Evolutionary conservation across 2,888 invertebrate species (phyloP), one percentile per base, ranked within the genome.

Genomic region (Hanleya hanleyi): DNA sequence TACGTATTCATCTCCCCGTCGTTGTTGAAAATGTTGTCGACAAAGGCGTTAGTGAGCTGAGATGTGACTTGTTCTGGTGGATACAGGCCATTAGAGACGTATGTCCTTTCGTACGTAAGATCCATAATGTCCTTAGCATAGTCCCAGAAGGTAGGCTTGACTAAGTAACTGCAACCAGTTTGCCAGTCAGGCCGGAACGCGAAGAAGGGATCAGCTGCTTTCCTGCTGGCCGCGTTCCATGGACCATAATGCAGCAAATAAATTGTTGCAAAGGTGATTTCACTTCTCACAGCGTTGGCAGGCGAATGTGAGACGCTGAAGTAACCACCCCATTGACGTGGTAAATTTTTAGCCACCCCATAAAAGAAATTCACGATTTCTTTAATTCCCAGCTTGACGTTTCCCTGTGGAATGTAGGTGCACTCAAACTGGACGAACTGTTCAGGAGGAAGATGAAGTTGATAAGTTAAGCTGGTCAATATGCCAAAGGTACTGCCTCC

Each of bases 401-500:
- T 2, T 26, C 3, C 18, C 18, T 2, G 37, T 12, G 64, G 38
- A 36, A 18, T 2, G 32, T 29, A 57, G 29, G 29, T 57, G 32
- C 57, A 57, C 4, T 26, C 29, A 26, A 37, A 37, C 37, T 64
- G 64, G 35, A 64, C 64, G 38, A 64, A 37, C 26, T 64, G 33
- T 12, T 33, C 6, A 18, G 64, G 64, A n/a, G 64, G n/a, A 3
- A 18, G n/a, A 37, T 64, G 64, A 18, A 64, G 15, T 37, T 36
- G 35, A n/a, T 37, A 64, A 5, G 64, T 64, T 5, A 37, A 1
- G 26, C 18, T 36, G 15, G 38, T 36, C 1, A 64, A 33, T 15
- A 64, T 64, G 15, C 64, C 64, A 26, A 64, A 64, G 15, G 64
- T 64, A 15, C 64, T 37, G 35, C 64, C 64, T 36, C 64, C 64